These are phyloP conservation scores for Apodemus sylvaticus DNA, from an alignment of 2,113 vertebrate species.

Conservation along the genomic window DNA sequence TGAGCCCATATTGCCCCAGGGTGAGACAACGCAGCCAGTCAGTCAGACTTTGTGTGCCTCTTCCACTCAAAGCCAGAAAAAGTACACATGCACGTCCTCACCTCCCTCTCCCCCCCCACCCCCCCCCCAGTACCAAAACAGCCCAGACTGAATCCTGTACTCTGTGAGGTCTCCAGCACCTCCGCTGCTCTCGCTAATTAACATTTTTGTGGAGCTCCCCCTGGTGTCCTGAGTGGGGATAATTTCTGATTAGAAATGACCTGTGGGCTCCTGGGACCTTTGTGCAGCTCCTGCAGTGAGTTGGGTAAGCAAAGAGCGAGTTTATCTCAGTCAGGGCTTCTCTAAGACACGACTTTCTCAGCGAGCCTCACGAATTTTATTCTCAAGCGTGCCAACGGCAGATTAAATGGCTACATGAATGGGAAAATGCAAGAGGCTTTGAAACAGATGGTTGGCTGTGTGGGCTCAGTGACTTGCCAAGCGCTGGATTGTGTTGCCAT, in stretches of 20 bases:
- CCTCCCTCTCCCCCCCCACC: no score
- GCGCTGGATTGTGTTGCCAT: constrained; percentile 54
- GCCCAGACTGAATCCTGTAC: neutral
- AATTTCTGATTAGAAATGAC: constrained; percentile 1
- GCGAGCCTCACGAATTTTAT: constrained; percentile 35
- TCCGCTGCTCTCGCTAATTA: neutral
- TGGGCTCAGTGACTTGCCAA: constrained; percentile 67
- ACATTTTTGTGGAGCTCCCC: constrained; percentile 14
- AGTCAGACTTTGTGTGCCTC: neutral
- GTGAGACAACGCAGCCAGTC: neutral
- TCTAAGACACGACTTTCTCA: constrained; percentile 45
- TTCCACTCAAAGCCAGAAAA: neutral
- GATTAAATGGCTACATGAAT: constrained; percentile 79
- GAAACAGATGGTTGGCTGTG: constrained; percentile 78
- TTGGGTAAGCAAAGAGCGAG: neutral
- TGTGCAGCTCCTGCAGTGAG: neutral
- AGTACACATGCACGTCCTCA: neutral
- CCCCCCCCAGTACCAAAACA: neutral
- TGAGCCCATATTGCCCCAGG: neutral
- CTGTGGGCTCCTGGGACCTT: neutral
- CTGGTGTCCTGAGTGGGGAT: neutral
- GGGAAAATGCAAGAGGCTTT: constrained; percentile 74
- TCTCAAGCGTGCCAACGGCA: constrained; percentile 70
- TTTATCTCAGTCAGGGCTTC: constrained; percentile 39
- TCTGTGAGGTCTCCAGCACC: neutral